A percentile compares a stretch with the other conserved stretches of the same genome.
These are phyloP conservation scores for Opisthograptis luteolata DNA, from an alignment of 2,888 invertebrate species.

Conservation along the genomic window DNA sequence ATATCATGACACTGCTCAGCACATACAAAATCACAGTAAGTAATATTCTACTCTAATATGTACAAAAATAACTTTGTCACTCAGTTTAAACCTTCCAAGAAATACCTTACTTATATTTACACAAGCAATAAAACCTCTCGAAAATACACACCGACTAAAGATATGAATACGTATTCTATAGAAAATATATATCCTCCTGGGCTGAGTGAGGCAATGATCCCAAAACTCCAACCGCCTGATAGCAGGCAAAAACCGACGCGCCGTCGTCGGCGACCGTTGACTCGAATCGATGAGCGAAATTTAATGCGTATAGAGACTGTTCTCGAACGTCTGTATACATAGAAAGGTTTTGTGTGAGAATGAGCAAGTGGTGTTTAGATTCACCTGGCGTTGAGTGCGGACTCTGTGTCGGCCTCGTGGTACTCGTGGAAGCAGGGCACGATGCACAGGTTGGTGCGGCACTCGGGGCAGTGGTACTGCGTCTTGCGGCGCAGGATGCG, in stretches of 20 bases:
- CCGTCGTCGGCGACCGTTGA: too few species aligned
- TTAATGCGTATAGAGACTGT: too few species aligned
- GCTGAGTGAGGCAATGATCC: background rate
- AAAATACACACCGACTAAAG: constrained; percentile 7
- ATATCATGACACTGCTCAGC: constrained; percentile 17
- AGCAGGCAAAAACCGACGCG: too few species aligned
- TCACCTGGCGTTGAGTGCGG: constrained; percentile 42
- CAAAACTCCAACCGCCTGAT: background rate
- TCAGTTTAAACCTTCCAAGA: background rate
- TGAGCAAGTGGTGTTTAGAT: background rate
- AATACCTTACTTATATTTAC: constrained; percentile 4
- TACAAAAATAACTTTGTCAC: constrained; percentile 6
- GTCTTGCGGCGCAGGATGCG: constrained; percentile 93
- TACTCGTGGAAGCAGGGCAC: constrained; percentile 95
- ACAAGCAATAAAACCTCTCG: constrained; percentile 5
- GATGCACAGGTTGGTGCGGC: constrained; percentile 94
- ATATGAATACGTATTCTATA: background rate
- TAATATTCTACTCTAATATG: constrained; percentile 9
- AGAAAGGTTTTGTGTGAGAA: too few species aligned
- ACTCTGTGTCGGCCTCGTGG: constrained; percentile 85
- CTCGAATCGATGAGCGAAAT: too few species aligned
- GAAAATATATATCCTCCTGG: background rate
- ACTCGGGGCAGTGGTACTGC: constrained; percentile 95
- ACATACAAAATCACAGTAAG: constrained; percentile 24
- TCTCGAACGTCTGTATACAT: too few species aligned